Evolutionary conservation across 2,888 invertebrate genomes (phyloP).

Genomic region (Andrena haemorrhoa): DNA sequence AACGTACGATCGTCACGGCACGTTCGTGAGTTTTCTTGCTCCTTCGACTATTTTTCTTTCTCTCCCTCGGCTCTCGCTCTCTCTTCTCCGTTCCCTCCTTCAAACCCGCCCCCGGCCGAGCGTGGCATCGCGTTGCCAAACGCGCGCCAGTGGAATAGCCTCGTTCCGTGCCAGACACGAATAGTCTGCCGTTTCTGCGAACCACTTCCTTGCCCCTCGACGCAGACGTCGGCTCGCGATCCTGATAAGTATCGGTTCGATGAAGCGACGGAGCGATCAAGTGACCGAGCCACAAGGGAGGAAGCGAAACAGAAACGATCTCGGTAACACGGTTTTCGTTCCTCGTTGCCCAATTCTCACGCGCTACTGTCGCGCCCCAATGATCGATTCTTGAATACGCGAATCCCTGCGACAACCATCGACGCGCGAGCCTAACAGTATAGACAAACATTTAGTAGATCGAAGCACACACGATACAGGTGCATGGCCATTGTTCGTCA

Average conservation of each 20-base stretch:
- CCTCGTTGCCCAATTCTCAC: neutral
- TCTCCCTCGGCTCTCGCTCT: neutral
- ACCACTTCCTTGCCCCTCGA: conserved; percentile 11
- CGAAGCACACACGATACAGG: conserved; percentile 37
- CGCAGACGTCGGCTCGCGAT: neutral
- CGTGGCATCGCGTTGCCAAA: conserved; percentile 14
- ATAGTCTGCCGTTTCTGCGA: conserved; percentile 21
- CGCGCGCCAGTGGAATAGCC: conserved; percentile 37
- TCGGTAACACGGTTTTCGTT: neutral
- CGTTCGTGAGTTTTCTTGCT: conserved; percentile 47
- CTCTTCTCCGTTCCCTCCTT: neutral
- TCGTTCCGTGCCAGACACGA: conserved; percentile 36
- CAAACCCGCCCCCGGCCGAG: neutral
- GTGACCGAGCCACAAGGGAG: neutral
- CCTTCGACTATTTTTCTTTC: neutral
- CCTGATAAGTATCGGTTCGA: conserved; percentile 21
- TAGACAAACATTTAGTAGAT: conserved; percentile 45
- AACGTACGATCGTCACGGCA: conserved; percentile 65
- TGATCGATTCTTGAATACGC: neutral
- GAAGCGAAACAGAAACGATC: neutral
- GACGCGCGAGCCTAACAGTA: conserved; percentile 1
- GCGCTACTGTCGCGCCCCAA: too few species aligned
- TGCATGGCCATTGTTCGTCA: conserved; percentile 30
- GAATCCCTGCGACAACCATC: too few species aligned
- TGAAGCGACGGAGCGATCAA: neutral